Base-by-base conservation (phyloP, 2,797 vertebrate genomes). In the Sternotherus odoratus region DNA sequence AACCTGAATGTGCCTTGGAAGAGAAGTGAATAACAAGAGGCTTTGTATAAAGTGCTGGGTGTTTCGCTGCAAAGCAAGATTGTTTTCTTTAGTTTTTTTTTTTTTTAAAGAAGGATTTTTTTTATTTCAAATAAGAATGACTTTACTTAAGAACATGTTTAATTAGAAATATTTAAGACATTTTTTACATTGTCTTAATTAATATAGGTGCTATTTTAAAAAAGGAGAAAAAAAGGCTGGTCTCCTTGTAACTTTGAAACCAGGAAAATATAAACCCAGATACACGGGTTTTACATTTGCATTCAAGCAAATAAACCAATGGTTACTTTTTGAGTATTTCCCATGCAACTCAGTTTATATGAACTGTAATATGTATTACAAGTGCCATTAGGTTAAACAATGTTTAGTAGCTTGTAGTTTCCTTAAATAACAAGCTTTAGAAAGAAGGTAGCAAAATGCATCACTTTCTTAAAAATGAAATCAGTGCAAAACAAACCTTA, bases 51-150 rank as follows among this genome's bases (percentile, higher is more conserved):
- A 91, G 46, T 77, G 33, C 6, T 83, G 39, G 80, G 36, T 83
- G 46, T 84, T 91, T 91, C 87, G 33, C 60, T 90, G 51, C 60
- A 94, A 95, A 96, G 21, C 12, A 66, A 82, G 48, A 92, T 78
- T 30, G 24, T 83, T 77, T 75, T 81, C 36, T 63, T 86, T 89
- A 92, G 3, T 3, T 24, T 90, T 39, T 90, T n/a, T n/a, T n/a
- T 48, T 83, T 74, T 77, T 51, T 77, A 82, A 88, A 75, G 86
- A 90, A 83, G 48, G 48, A 95, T 94, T 97, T 89, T 16, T 66
- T 85, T 94, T 94, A 93, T 93, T n/a, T 88, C 80, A 83, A 56
- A 75, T 96, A 96, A 93, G 83, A 91, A 88, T 69, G 90, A 66
- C 96, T 82, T 92, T 94, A 21, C 84, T 92, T 85, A 75, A 86